These are phyloP conservation scores for Cliona cf. orientalis DNA, from an alignment of 37 sponge, comb jelly and placozoan genomes.

Conservation along the genomic window DNA sequence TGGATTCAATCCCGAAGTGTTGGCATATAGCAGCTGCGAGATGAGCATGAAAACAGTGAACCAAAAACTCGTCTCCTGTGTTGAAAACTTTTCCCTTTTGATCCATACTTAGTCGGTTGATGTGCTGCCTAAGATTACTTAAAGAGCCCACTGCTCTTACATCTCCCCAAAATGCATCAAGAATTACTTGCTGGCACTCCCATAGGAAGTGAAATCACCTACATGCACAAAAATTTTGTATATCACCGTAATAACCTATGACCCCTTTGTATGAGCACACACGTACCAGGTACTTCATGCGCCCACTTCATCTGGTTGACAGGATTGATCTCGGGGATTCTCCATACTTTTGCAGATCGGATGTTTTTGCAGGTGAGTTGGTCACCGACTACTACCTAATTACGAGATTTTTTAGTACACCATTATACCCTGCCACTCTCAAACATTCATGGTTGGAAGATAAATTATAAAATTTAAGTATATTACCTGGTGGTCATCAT, in stretches of 20 bases:
- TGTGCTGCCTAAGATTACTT: neutral
- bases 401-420: neutral
- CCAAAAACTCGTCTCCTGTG: too few species aligned
- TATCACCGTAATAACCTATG: too few species aligned
- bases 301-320: neutral
- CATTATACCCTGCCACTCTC: too few species aligned
- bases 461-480: too few species aligned
- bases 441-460: too few species aligned
- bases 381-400: conserved; percentile 5
- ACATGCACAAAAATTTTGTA: neutral
- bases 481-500: neutral
- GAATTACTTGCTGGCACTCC: neutral
- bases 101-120: too few species aligned
- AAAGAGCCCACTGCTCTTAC: neutral
- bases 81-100: too few species aligned
- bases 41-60: too few species aligned
- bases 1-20: neutral
- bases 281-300: neutral
- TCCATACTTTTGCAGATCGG: neutral
- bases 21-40: neutral
- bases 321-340: neutral
- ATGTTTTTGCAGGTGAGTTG: conserved; percentile 11
- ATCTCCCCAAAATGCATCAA: neutral
- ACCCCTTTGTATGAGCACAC: too few species aligned
- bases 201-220: neutral